Evolutionary conservation across 35 echinoderm and acorn worm genomes (phyloP), one percentile per base, ranked within the genome.

Genomic region (Anneissia japonica): DNA sequence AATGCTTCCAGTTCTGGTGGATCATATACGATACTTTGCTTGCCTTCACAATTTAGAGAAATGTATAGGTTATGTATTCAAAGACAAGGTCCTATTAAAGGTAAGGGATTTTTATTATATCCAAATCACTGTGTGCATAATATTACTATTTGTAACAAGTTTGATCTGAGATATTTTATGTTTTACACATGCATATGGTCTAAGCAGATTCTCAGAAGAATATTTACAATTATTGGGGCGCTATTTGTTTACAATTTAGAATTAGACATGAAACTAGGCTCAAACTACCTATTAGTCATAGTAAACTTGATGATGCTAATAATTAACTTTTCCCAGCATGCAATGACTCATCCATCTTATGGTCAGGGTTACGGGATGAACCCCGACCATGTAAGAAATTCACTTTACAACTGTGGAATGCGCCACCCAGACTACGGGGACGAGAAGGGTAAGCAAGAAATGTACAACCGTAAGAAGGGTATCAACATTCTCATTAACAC

Each of bases 321-420:
- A n/a, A n/a, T 34, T 34, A 75, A 13, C 28, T 31, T 26, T 32
- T 89, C 77, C 32, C 51, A 97, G 96, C 88, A 84, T 90, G 96
- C 96, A 14, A 89, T 99, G 96, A 99, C 96, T 37, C 96, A 99
- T 85, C 96, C 96, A 13, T 99, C 96, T 0, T 93, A 91, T 77
- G 86, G 87, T 33, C 83, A 84, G 35, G 88, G 78, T 43, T 99
- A 87, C 85, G 96, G 96, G 33, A 99, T 91, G 89, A 99, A 94
- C 51, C 92, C 96, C 38, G 96, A 99, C 72, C 96, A 99, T 76
- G 89, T 99, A 0, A 77, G 96, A 32, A 94, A 93, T 51, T 99
- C 96, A 1, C 74, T 94, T 0, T 89, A 85, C 86, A 99, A 99
- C 80, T 99, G 96, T 87, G 96, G 91, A 0, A 87, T 90, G 35